phyloP scores from a whole-genome alignment of 1,140 invertebrate genomes.

The Bombus haemorrhoidalis region DNA sequence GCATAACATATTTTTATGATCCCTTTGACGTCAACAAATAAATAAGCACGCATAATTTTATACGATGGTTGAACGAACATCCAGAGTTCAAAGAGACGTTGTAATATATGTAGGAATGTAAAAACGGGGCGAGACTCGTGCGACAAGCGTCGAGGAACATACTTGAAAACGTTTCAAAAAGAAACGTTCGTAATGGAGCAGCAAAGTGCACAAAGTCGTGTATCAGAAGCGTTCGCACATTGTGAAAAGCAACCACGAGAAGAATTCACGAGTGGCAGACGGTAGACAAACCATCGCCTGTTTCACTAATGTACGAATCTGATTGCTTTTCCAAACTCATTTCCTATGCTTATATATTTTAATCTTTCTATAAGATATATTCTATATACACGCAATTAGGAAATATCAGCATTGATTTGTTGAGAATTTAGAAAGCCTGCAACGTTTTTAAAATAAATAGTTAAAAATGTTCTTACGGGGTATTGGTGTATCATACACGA shows the following conservation, averaged over 20 bases:
- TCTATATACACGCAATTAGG: too few species aligned
- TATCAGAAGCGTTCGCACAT: not conserved
- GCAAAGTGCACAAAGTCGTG: not conserved
- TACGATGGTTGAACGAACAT: not conserved
- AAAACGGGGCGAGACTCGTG: not conserved
- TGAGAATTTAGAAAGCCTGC: too few species aligned
- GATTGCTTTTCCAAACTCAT: not conserved
- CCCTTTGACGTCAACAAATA: not conserved
- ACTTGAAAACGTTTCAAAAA: conserved; percentile 8
- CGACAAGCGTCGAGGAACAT: not conserved
- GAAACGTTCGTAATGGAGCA: not conserved
- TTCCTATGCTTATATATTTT: not conserved
- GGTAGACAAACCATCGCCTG: not conserved
- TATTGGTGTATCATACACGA: too few species aligned
- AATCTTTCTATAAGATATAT: not conserved
- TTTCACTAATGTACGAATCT: not conserved
- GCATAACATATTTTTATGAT: not conserved
- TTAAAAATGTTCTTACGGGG: too few species aligned
- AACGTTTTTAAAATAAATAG: too few species aligned
- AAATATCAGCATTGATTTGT: too few species aligned
- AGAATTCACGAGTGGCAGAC: not conserved
- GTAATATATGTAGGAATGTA: not conserved
- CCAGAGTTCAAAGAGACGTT: not conserved
- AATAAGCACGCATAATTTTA: not conserved
- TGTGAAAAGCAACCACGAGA: not conserved